Evolutionary conservation across 2,113 vertebrate species (phyloP).

Genomic region (Tyto alba): DNA sequence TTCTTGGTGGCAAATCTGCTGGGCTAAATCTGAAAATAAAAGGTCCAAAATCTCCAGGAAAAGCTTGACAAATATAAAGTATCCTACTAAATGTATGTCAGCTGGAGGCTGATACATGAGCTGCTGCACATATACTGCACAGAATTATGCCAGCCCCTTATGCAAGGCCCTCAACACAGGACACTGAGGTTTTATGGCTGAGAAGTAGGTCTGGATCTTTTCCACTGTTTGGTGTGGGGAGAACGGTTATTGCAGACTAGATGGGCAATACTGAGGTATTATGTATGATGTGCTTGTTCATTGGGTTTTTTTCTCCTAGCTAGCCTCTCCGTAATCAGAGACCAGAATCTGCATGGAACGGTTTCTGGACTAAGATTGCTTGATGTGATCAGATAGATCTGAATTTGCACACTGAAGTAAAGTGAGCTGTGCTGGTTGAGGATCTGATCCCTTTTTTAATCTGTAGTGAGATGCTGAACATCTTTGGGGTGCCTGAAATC

Average conservation of each 20-base stretch:
- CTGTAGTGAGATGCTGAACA: not conserved
- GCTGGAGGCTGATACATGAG: not conserved
- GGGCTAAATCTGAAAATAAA: slow-evolving; percentile 6
- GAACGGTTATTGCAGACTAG: not conserved
- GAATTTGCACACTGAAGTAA: not conserved
- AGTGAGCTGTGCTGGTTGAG: not conserved
- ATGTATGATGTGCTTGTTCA: not conserved
- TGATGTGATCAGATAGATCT: not conserved
- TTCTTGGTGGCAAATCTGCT: not conserved
- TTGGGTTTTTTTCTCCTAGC: fast-evolving
- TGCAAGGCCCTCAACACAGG: not conserved
- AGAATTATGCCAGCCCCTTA: not conserved
- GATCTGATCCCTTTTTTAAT: not conserved
- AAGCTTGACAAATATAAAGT: not conserved
- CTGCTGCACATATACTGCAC: not conserved
- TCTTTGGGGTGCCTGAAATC: not conserved
- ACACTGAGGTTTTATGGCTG: not conserved
- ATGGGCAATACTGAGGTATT: not conserved
- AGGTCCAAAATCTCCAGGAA: not conserved
- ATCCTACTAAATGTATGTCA: not conserved
- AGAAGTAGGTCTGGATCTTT: not conserved
- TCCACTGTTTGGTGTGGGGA: not conserved
- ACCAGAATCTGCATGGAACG: not conserved
- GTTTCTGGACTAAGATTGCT: not conserved
- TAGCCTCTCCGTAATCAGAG: not conserved